These are phyloP conservation scores for Bathynomus jamesi DNA, from an alignment of 1,140 invertebrate genomes.

Conservation along the genomic window DNA sequence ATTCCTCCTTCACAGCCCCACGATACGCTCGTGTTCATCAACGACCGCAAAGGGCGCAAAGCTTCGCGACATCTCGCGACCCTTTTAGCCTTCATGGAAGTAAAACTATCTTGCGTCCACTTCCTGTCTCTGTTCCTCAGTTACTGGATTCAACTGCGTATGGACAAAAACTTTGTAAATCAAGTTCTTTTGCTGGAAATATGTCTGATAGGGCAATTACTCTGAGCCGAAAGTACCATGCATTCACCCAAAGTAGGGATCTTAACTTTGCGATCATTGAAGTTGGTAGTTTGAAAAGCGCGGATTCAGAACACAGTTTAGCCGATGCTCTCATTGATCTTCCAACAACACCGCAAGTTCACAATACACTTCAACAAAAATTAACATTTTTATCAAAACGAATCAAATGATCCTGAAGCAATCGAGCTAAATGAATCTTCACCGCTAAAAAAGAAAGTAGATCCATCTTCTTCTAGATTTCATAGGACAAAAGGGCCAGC, in stretches of 20 bases:
- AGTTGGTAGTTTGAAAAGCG: conserved; percentile 19
- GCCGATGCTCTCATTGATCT: conserved; percentile 10
- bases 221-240: conserved; percentile 34
- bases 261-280: conserved; percentile 25
- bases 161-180: background rate
- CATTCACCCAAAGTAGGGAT: conserved; percentile 24
- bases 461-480: conserved; percentile 4
- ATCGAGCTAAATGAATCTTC: no score
- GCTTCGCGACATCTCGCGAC: conserved; percentile 10
- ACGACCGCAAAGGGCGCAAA: conserved; percentile 28
- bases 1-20: conserved; percentile 26
- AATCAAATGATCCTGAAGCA: conserved; percentile 1
- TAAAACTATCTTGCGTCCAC: background rate
- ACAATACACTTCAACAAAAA: background rate
- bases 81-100: background rate
- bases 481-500: conserved; percentile 21
- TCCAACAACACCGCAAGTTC: background rate
- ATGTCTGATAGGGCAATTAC: conserved; percentile 1
- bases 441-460: no score
- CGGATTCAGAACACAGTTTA: conserved; percentile 24
- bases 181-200: background rate
- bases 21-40: conserved; percentile 31
- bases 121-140: background rate
- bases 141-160: background rate
- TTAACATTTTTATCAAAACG: background rate